Percentiles rank a stretch among this genome's conserved stretches.
These are phyloP conservation scores for Tachystola acroxantha DNA, from an alignment of 2,888 invertebrate genomes.

Conservation along the genomic window DNA sequence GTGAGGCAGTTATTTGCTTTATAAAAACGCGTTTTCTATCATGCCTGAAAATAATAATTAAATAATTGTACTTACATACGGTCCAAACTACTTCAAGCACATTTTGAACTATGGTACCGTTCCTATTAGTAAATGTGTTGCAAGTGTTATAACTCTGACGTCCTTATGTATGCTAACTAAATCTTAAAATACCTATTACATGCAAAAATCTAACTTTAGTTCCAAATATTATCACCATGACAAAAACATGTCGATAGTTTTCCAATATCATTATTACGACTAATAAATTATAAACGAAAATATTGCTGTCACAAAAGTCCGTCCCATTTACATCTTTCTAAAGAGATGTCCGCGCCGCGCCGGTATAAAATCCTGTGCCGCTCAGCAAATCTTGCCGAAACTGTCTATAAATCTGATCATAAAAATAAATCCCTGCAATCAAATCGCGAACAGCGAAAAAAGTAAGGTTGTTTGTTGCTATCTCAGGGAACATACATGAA, in stretches of 20 bases:
- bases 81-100: too few species aligned
- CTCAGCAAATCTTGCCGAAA: conserved; percentile 56
- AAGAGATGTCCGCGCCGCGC: conserved; percentile 37
- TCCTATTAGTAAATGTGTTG: too few species aligned
- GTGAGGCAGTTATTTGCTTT: too few species aligned
- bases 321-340: conserved; percentile 39
- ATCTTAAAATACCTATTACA: too few species aligned
- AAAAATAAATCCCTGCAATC: conserved; percentile 75
- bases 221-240: too few species aligned
- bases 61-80: too few species aligned
- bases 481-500: conserved; percentile 57
- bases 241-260: neutral
- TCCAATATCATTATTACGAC: neutral
- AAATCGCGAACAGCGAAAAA: conserved; percentile 69
- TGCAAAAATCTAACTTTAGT: too few species aligned
- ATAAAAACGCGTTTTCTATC: too few species aligned
- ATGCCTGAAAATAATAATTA: too few species aligned
- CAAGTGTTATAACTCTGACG: too few species aligned
- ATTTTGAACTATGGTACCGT: too few species aligned
- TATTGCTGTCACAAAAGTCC: conserved; percentile 19
- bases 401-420: conserved; percentile 72
- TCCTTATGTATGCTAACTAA: too few species aligned
- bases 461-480: conserved; percentile 70
- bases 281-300: conserved; percentile 7
- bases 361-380: conserved; percentile 41